Evolutionary conservation across 2,797 vertebrate species (phyloP), one percentile per base, ranked within the genome.

Genomic region (Falco rusticolus): DNA sequence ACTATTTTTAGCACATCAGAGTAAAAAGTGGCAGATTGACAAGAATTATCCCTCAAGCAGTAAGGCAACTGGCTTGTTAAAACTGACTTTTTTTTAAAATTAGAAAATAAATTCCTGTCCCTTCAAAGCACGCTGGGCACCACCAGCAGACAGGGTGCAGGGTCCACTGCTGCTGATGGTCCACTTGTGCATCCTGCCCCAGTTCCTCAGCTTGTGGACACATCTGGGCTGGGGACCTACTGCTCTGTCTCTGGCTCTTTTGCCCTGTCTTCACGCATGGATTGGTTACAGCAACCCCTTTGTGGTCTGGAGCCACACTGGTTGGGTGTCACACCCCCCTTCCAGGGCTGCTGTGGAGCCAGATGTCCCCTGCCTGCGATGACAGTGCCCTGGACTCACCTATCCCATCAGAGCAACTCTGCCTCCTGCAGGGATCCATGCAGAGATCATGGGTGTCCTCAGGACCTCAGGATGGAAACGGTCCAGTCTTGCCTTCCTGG

Each of bases 1-100:
- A 4, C 89, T 96, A 91, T 94, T 96, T 94, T 96, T 94, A 96
- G 90, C n/a, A 10, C 22, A 1, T 13, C 61, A 4, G 91, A 80
- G 87, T 34, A 74, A 71, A 54, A 87, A 41, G 90, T 4, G 60
- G 64, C 78, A 85, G 90, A 68, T 60, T 70, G 93, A 56, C 94
- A 79, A 8, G 90, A 72, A 43, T 20, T 28, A 59, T 84, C 77
- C 90, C 93, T 88, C 69, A 2, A 60, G 79, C 95, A 84, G 48
- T 10, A 45, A 68, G 76, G 83, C 71, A 68, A 25, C 22, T 0
- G 37, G 2, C 77, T 79, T 5, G 9, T 20, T 29, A 29, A 34
- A 50, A 25, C 21, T 1, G 37, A 6, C 56, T 20, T 5, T 4
- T 21, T 16, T 39, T 25, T 29, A 10, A 4, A 28, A 31, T n/a